Evolutionary conservation across 2,888 invertebrate genomes (phyloP).

Genomic region (Pachliopta kotzebuea): DNA sequence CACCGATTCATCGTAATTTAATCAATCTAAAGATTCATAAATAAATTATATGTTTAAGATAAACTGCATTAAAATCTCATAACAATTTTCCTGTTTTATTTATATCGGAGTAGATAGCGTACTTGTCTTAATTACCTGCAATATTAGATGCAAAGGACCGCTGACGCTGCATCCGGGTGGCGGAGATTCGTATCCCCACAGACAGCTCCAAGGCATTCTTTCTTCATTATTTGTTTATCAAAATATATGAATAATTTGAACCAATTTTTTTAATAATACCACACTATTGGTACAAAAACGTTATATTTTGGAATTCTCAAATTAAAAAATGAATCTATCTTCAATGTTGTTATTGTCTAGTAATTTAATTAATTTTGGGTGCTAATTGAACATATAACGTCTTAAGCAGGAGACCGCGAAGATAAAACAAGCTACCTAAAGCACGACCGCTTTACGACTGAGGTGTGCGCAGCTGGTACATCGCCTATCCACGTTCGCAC

Average conservation of each 20-base stretch:
- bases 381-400: not conserved
- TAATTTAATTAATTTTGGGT: not conserved
- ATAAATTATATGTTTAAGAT: too few species aligned
- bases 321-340: not conserved
- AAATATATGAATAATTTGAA: not conserved
- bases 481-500: constrained; percentile 33
- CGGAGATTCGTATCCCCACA: constrained; percentile 73
- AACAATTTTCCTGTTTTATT: too few species aligned
- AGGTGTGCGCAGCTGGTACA: constrained; percentile 50
- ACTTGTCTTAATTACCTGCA: constrained; percentile 52
- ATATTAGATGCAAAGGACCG: constrained; percentile 61
- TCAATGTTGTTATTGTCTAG: not conserved
- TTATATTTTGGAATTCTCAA: too few species aligned
- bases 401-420: constrained; percentile 14
- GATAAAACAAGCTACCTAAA: constrained; percentile 45
- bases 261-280: not conserved
- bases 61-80: too few species aligned
- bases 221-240: constrained; percentile 41
- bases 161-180: constrained; percentile 68
- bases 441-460: constrained; percentile 55
- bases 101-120: too few species aligned
- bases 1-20: too few species aligned
- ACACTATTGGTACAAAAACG: too few species aligned
- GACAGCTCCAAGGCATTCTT: constrained; percentile 75
- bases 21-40: too few species aligned